These are phyloP conservation scores for Opisthograptis luteolata DNA, from an alignment of 2,888 invertebrate species.

Conservation along the genomic window DNA sequence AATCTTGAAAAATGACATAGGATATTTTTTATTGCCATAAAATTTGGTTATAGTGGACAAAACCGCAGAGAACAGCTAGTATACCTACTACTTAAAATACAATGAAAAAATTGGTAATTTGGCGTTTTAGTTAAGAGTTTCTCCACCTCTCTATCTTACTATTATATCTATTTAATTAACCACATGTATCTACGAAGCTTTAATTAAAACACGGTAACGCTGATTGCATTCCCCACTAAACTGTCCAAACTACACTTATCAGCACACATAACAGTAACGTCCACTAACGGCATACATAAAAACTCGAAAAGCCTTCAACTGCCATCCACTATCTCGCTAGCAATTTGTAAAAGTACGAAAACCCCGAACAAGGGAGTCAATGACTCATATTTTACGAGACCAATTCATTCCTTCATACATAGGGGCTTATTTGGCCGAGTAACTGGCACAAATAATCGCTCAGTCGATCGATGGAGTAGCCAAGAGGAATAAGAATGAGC, in stretches of 20 bases:
- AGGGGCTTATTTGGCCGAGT: slow-evolving; percentile 32
- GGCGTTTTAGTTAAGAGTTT: too few species aligned
- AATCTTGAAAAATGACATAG: too few species aligned
- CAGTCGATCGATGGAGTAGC: slow-evolving; percentile 43
- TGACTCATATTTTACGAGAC: slow-evolving; percentile 36
- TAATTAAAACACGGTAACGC: background rate
- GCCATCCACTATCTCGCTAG: background rate
- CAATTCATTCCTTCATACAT: slow-evolving; percentile 33
- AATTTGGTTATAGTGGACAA: too few species aligned
- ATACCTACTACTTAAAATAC: too few species aligned
- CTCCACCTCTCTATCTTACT: too few species aligned
- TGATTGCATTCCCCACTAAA: background rate
- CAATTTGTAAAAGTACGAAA: slow-evolving; percentile 34
- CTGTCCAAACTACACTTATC: slow-evolving; percentile 2
- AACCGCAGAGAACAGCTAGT: too few species aligned
- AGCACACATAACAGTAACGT: background rate
- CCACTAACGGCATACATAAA: slow-evolving; percentile 11
- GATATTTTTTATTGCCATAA: too few species aligned
- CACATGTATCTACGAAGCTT: too few species aligned
- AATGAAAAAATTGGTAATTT: too few species aligned
- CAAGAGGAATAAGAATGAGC: slow-evolving; percentile 48
- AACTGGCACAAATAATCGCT: slow-evolving; percentile 39
- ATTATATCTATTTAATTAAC: too few species aligned
- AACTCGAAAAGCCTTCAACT: slow-evolving; percentile 10
- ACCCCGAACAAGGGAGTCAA: slow-evolving; percentile 30